Evolutionary conservation across 2,797 vertebrate genomes (phyloP).

Genomic region (Atherinosoma microstoma): DNA sequence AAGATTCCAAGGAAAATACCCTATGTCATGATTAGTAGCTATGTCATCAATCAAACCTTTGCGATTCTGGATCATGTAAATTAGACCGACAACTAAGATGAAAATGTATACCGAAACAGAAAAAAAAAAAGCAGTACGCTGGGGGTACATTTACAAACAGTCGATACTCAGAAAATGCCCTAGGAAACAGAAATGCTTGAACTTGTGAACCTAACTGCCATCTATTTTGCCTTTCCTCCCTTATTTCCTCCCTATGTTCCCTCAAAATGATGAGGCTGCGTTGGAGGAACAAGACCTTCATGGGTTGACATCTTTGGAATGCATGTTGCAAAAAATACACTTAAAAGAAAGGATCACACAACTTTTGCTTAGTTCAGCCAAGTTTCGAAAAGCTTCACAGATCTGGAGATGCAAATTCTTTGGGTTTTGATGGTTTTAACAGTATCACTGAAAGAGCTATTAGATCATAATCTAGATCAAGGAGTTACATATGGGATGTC

Average conservation of each 20-base stretch:
- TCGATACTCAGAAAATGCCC: background rate
- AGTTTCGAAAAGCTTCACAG: constrained; percentile 2
- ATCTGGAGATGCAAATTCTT: constrained; percentile 10
- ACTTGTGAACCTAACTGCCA: constrained; percentile 58
- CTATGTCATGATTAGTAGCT: background rate
- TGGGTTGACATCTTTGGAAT: constrained; percentile 62
- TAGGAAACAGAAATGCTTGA: constrained; percentile 50
- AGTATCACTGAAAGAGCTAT: background rate
- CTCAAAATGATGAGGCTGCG: constrained; percentile 51
- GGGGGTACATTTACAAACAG: background rate
- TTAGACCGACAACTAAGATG: background rate
- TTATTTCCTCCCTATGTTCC: constrained; percentile 62
- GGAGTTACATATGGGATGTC: constrained; percentile 29
- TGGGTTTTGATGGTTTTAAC: background rate
- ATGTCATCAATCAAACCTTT: background rate
- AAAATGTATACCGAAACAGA: background rate
- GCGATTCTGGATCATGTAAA: background rate
- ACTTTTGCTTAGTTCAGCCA: background rate
- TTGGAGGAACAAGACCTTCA: constrained; percentile 57
- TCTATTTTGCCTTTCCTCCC: constrained; percentile 63
- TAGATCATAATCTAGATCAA: background rate
- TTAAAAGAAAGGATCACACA: background rate
- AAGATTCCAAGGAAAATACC: background rate
- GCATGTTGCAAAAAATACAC: constrained; percentile 11
- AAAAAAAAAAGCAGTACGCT: background rate